phyloP scores from a whole-genome alignment of 2,797 vertebrate species.

The Sorex maritimensis region DNA sequence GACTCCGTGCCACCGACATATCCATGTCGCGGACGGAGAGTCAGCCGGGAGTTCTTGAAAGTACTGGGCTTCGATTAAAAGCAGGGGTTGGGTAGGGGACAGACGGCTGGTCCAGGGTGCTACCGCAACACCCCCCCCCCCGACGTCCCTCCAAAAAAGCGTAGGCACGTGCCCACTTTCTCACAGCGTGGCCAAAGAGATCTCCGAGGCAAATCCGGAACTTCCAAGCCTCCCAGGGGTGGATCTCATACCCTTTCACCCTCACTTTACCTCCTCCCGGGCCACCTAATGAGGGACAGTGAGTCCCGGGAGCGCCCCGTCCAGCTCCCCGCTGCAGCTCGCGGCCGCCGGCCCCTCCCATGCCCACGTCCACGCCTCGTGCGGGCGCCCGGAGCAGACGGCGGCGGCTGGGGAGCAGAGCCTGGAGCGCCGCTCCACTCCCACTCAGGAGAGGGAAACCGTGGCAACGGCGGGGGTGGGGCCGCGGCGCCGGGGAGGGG shows the following conservation, averaged over 20 bases:
- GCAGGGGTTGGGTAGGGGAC: no score
- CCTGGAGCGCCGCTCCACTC: slow-evolving; percentile 82
- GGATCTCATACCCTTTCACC: no score
- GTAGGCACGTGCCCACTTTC: no score
- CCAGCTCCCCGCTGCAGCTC: not conserved
- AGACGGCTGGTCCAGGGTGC: no score
- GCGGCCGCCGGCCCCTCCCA: slow-evolving; percentile 58
- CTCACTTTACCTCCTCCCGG: not conserved
- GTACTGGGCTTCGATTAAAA: no score
- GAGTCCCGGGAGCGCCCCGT: not conserved
- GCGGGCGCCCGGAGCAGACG: slow-evolving; percentile 81
- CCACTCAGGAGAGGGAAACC: slow-evolving; percentile 86
- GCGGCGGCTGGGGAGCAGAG: slow-evolving; percentile 75
- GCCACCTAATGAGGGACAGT: not conserved
- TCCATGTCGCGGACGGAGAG: not conserved
- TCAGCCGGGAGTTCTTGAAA: no score
- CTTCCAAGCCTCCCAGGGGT: no score
- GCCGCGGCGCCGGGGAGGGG: slow-evolving; percentile 65
- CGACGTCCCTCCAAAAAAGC: no score
- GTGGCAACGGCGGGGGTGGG: slow-evolving; percentile 85
- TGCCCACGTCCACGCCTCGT: slow-evolving; percentile 68
- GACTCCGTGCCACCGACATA: slow-evolving; percentile 50
- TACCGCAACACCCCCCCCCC: no score
- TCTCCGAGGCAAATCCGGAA: no score
- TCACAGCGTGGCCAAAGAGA: no score